Conservation (phyloP, 2,888 invertebrate species). For the Antheraea assamensis region DNA sequence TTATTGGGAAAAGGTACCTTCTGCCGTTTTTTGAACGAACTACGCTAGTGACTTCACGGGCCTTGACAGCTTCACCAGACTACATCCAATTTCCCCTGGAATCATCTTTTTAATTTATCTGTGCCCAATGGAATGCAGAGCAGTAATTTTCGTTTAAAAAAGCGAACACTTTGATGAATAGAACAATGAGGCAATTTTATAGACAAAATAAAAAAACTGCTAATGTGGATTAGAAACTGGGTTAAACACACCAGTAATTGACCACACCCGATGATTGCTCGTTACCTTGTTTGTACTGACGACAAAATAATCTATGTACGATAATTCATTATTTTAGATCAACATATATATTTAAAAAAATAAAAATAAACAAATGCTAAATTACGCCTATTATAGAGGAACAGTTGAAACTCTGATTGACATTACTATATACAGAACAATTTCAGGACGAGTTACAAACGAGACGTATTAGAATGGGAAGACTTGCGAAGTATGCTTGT, state of each 20-base stretch:
- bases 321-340: too few relatives aligned
- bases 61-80: too few relatives aligned
- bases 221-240: constrained; percentile 10
- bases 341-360: too few relatives aligned
- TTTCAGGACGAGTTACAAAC: too few relatives aligned
- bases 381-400: too few relatives aligned
- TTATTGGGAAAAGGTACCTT: background rate
- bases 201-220: background rate
- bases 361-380: too few relatives aligned
- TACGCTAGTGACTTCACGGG: too few relatives aligned
- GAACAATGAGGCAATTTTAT: background rate
- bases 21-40: background rate
- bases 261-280: constrained; percentile 15
- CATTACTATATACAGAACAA: too few relatives aligned
- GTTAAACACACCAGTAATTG: constrained; percentile 4
- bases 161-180: background rate
- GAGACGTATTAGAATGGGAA: too few relatives aligned
- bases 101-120: background rate
- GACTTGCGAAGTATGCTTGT: too few relatives aligned
- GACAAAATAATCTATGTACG: background rate
- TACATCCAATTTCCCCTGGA: background rate
- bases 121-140: background rate
- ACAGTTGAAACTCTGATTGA: too few relatives aligned
- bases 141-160: background rate
- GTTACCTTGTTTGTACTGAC: background rate